These are phyloP conservation scores for Leptonema lineaticorne DNA, from an alignment of 1,140 invertebrate species.

Conservation along the genomic window DNA sequence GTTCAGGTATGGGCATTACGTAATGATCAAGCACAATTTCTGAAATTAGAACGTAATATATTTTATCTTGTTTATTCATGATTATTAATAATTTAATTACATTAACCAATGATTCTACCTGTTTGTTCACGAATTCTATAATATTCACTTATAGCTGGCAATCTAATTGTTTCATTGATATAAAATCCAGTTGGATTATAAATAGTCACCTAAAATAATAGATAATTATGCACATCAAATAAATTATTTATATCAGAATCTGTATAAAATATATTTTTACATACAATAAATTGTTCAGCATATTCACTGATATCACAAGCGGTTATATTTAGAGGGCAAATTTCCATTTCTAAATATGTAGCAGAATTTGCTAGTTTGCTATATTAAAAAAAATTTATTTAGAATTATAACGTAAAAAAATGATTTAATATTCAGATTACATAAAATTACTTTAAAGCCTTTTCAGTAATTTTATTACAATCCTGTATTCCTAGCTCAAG, in stretches of 20 bases:
- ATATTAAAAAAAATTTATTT: slow-evolving; percentile 3
- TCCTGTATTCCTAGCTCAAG: slow-evolving; percentile 61
- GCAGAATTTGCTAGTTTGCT: slow-evolving; percentile 29
- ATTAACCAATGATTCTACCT: slow-evolving; percentile 47
- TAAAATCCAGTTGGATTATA: slow-evolving; percentile 79
- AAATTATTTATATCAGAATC: neutral
- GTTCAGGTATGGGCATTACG: slow-evolving; percentile 61
- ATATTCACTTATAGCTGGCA: slow-evolving; percentile 65
- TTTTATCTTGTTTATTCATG: neutral
- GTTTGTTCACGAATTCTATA: slow-evolving; percentile 66
- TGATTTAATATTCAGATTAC: neutral
- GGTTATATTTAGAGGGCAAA: slow-evolving; percentile 32
- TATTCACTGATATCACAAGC: slow-evolving; percentile 55
- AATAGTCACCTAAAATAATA: slow-evolving; percentile 63
- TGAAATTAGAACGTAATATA: neutral
- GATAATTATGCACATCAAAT: no score
- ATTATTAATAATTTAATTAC: neutral
- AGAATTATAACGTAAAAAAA: neutral
- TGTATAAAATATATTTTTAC: slow-evolving; percentile 4
- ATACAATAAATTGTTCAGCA: slow-evolving; percentile 61
- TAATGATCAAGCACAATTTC: neutral
- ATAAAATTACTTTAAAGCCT: slow-evolving; percentile 49
- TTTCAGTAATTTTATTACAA: slow-evolving; percentile 56
- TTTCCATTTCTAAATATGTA: slow-evolving; percentile 12
- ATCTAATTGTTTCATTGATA: slow-evolving; percentile 63